A percentile compares a stretch with the other conserved stretches of the same genome.
Evolutionary conservation across 1,140 invertebrate genomes (phyloP).

Genomic region (Idris sp.): DNA sequence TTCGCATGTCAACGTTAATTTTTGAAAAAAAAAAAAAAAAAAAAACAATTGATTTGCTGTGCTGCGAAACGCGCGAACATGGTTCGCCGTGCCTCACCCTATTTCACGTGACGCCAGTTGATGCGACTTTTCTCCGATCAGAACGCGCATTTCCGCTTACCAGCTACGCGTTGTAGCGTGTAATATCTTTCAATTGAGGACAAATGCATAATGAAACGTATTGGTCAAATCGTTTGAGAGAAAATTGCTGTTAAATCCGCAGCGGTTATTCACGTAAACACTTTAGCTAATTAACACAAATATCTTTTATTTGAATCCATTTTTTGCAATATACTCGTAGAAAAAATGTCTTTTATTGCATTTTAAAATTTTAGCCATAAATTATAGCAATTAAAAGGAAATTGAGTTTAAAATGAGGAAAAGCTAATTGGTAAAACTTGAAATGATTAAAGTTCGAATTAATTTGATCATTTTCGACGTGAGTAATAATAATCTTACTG

Average conservation of each 20-base stretch:
- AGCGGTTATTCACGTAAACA: slow-evolving; percentile 3
- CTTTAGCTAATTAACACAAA: slow-evolving; percentile 7
- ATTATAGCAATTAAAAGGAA: background rate
- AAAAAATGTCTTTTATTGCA: too few relatives aligned
- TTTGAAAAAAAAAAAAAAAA: too few relatives aligned
- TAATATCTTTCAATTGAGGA: slow-evolving; percentile 58
- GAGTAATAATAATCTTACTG: slow-evolving; percentile 81
- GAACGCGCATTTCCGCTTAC: slow-evolving; percentile 54
- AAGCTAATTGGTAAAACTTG: slow-evolving; percentile 18
- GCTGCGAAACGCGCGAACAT: slow-evolving; percentile 55
- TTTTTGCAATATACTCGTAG: too few relatives aligned
- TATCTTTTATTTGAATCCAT: background rate
- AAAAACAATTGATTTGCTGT: slow-evolving; percentile 58
- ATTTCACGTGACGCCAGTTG: slow-evolving; percentile 58
- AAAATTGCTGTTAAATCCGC: slow-evolving; percentile 11
- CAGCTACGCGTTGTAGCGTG: slow-evolving; percentile 51
- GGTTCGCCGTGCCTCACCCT: slow-evolving; percentile 56
- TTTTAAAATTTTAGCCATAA: too few relatives aligned
- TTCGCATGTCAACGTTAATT: too few relatives aligned
- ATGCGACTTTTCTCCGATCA: slow-evolving; percentile 52
- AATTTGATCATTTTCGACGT: slow-evolving; percentile 53
- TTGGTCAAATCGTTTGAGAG: slow-evolving; percentile 27
- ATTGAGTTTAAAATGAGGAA: too few relatives aligned
- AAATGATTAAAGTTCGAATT: slow-evolving; percentile 40
- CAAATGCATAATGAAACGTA: slow-evolving; percentile 56